Base-by-base conservation (phyloP, 2,888 invertebrate species). In the Eilema caniola region DNA sequence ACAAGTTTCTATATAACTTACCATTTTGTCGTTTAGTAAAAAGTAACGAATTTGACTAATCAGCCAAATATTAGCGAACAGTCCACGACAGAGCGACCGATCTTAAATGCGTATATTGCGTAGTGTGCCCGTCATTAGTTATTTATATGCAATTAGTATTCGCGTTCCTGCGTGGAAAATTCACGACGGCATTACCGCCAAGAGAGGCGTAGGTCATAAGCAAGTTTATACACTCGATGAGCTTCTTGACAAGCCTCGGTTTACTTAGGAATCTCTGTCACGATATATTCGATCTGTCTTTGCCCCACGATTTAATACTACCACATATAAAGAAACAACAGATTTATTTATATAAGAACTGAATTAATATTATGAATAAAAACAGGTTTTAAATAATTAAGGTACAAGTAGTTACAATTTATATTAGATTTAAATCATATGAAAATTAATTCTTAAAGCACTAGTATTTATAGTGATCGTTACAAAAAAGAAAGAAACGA, bases 321-420 rank as follows among this genome's bases (percentile, higher is more conserved):
- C 53, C 73, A 59, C n/a, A 69, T 11, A 28, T 33, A 69, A 59
- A 75, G 31, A 69, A 65, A 64, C 41, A 66, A 72, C 62, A 69
- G n/a, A 24, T 14, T 37, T 67, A 66, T 60, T n/a, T 69, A 53
- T 60, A 71, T 70, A 67, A 70, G 14, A 65, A 65, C 31, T 65
- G 56, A 72, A 66, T 69, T 69, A 71, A 67, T 62, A n/a, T n/a
- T n/a, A 66, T 47, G 73, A 70, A 76, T 62, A 71, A 71, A 28
- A 74, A 79, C 71, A 81, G 64, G 70, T 75, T 76, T 79, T 79
- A 77, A 82, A 83, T 72, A 74, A 74, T 76, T 81, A 74, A 83
- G 82, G 83, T 82, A 82, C 82, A 83, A 81, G 75, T 82, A 81
- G 83, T 83, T 77, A 81, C 74, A 74, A 72, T 76, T 65, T 74